Percentiles rank a stretch among this genome's conserved stretches.
Conservation (phyloP, 2,113 vertebrate species). For the Physeter macrocephalus region DNA sequence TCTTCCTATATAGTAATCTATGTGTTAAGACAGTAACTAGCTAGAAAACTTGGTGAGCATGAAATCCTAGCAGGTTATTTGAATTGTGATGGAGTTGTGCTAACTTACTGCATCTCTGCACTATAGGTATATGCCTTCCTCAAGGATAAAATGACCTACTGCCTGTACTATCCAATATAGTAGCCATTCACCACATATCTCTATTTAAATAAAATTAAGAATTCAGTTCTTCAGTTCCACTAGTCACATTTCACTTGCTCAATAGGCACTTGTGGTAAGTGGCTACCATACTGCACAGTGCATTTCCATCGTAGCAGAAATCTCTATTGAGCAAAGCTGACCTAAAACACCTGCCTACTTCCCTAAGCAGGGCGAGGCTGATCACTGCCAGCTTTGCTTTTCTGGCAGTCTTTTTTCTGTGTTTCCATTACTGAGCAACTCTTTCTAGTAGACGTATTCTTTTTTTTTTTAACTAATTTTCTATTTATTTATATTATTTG, state of each 20-base stretch:
- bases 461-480: neutral
- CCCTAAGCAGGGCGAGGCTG: neutral
- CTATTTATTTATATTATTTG: too few species aligned
- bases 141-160: neutral
- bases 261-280: neutral
- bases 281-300: neutral
- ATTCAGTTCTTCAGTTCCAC: neutral
- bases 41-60: neutral
- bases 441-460: neutral
- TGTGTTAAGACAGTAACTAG: neutral
- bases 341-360: neutral
- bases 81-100: neutral
- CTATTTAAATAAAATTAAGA: neutral
- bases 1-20: neutral
- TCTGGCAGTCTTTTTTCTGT: neutral
- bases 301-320: neutral
- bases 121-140: neutral
- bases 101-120: neutral
- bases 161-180: fast-evolving
- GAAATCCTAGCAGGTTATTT: neutral
- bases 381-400: neutral
- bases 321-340: neutral
- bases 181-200: neutral
- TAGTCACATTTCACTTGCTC: neutral
- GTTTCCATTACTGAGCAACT: neutral